Percentiles rank a stretch among this genome's conserved stretches.
Evolutionary conservation across 2,797 vertebrate genomes (phyloP).

Genomic region (Darevskia nairensis): DNA sequence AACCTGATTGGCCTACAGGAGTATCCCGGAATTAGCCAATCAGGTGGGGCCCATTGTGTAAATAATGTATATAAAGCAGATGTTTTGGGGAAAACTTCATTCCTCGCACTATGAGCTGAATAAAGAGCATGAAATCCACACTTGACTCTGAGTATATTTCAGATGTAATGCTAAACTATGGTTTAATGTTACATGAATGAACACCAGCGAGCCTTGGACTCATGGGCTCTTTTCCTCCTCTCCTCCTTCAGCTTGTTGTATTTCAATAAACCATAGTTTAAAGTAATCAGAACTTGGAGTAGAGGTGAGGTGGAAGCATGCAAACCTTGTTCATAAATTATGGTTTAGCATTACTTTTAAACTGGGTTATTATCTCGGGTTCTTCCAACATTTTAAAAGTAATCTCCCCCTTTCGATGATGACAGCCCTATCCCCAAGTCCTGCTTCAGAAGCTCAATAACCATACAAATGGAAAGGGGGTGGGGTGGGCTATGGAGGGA

Average conservation of each 20-base stretch:
- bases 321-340: no score
- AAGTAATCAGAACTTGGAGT: background rate
- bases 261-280: background rate
- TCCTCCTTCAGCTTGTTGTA: background rate
- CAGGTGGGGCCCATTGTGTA: no score
- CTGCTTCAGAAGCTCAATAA: background rate
- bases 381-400: background rate
- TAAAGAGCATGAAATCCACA: no score
- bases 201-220: background rate
- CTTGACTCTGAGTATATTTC: no score
- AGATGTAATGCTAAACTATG: background rate
- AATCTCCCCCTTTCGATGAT: background rate
- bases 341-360: no score
- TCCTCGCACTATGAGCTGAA: no score
- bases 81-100: no score
- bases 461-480: background rate
- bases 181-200: background rate
- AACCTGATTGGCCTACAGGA: no score
- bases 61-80: no score
- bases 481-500: background rate
- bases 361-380: no score
- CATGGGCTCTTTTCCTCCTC: background rate
- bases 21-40: no score
- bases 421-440: background rate
- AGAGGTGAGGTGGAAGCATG: no score